A percentile compares a stretch with the other conserved stretches of the same genome.
phyloP scores from a whole-genome alignment of 2,113 vertebrate species.

The Coracopsis vasa region DNA sequence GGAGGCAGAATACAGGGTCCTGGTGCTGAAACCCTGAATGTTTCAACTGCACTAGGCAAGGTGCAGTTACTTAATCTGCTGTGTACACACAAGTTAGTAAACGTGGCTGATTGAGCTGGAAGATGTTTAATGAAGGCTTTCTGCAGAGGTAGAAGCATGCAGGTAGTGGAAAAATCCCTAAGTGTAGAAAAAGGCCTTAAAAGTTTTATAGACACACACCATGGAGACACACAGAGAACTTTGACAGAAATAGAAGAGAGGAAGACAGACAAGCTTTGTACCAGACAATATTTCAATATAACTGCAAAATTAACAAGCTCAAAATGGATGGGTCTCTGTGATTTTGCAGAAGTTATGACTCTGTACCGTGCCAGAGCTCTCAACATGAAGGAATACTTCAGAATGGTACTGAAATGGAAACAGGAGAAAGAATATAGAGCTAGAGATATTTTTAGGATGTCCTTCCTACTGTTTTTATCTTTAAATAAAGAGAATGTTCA shows the following conservation, averaged over 20 bases:
- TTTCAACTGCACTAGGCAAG: fast-evolving
- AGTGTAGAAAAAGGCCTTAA: neutral
- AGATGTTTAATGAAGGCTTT: neutral
- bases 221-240: neutral
- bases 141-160: neutral
- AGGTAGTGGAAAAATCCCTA: neutral
- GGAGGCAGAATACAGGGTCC: neutral
- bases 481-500: neutral
- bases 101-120: neutral
- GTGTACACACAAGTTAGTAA: neutral
- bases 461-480: neutral
- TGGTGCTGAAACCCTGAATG: neutral
- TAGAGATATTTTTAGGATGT: neutral
- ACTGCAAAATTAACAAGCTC: neutral
- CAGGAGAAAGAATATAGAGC: neutral
- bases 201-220: neutral
- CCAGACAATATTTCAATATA: neutral
- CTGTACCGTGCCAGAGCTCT: neutral
- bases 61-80: neutral
- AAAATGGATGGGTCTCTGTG: neutral
- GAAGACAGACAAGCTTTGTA: neutral
- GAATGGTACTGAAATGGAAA: neutral
- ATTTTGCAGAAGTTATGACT: neutral
- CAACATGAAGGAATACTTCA: neutral
- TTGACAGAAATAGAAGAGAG: neutral